These are phyloP conservation scores for Camponotus fellah DNA, from an alignment of 2,888 invertebrate species.

Conservation along the genomic window DNA sequence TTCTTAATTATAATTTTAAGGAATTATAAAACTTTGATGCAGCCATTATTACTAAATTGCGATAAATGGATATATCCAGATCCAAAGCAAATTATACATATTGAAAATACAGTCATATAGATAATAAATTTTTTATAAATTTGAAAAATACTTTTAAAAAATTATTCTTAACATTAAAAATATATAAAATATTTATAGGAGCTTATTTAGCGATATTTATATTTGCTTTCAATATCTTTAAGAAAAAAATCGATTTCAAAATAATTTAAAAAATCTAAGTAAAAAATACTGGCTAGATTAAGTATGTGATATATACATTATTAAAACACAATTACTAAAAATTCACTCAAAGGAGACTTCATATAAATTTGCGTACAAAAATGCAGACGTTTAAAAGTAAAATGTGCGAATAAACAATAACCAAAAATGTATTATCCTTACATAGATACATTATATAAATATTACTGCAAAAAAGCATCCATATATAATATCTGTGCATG, in stretches of 20 bases:
- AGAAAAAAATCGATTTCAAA: not conserved
- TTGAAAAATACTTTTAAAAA: not conserved
- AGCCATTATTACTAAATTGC: not conserved
- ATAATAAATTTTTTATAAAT: too few relatives aligned
- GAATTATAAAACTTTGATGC: not conserved
- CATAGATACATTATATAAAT: slow-evolving; percentile 20
- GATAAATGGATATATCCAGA: not conserved
- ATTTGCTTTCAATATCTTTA: not conserved
- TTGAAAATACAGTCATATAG: not conserved
- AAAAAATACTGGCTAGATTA: not conserved
- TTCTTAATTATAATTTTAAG: too few relatives aligned
- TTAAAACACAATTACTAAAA: not conserved
- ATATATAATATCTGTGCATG: slow-evolving; percentile 8
- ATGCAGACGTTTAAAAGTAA: not conserved
- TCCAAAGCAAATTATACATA: too few relatives aligned
- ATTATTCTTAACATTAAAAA: not conserved
- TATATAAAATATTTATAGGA: not conserved
- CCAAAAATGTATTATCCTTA: slow-evolving; percentile 43
- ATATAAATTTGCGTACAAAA: not conserved
- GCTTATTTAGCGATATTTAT: too few relatives aligned
- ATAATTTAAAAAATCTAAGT: not conserved
- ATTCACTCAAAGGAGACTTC: not conserved
- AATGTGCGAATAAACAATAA: slow-evolving; percentile 40
- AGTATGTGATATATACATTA: not conserved
- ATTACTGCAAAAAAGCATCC: slow-evolving; percentile 23